Base-by-base conservation (phyloP, 2,797 vertebrate genomes). In the Enteromius unitaeniatus region DNA sequence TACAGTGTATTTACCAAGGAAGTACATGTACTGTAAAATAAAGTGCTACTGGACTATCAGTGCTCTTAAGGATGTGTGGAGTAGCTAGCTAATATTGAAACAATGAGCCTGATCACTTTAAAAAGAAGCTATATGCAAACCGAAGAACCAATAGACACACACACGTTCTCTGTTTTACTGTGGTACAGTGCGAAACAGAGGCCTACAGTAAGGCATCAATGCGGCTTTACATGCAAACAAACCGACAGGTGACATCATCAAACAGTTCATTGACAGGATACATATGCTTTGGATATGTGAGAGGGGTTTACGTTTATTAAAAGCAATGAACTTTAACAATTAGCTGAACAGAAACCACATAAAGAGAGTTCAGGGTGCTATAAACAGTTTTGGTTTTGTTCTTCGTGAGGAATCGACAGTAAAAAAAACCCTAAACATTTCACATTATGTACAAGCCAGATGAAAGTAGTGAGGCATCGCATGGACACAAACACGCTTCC, bases 131-230 rank as follows among this genome's bases (percentile, higher is more conserved):
- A 40, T 64, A 64, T 64, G 53, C 10, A 82, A 74, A 72, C n/a
- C 37, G 53, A 31, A 49, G 49, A 76, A 28, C 51, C 28, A 67
- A 37, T 83, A 82, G 14, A 76, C 81, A 84, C 49, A 77, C 53
- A 53, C 40, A 82, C 34, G 5, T 80, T 82, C 84, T 86, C 84
- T 87, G 85, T 86, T 85, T 85, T 81, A 75, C 79, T 84, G 74
- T 40, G 19, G 34, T 51, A 78, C 81, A 88, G 79, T 65, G 75
- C 65, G 81, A 88, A 88, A 88, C 86, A 85, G 87, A 86, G 84
- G 86, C 81, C 86, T 82, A 64, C 70, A 84, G 64, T 79, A 68
- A 85, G 77, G 83, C 81, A 76, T 87, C 75, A 51, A 77, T 84
- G 65, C 58, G 49, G 79, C 49, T 64, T 83, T 73, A 47, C 88